phyloP scores from a whole-genome alignment of 2,888 invertebrate species.

The Drosophila algonquin region DNA sequence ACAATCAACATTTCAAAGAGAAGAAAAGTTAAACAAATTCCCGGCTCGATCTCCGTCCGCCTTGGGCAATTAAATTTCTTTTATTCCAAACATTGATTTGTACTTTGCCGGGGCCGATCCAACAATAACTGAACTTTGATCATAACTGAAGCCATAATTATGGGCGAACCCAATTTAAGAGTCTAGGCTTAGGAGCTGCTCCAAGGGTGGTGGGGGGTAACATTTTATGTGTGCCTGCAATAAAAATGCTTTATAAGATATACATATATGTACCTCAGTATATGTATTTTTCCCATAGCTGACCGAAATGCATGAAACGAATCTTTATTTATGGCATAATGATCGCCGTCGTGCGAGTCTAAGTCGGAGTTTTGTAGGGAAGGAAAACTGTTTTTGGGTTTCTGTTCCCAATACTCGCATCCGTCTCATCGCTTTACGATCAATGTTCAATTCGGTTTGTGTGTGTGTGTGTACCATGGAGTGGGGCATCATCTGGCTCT shows the following conservation, averaged over 20 bases:
- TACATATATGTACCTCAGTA: conserved; percentile 2
- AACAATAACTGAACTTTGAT: conserved; percentile 68
- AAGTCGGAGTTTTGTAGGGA: conserved; percentile 31
- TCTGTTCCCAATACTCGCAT: conserved; percentile 41
- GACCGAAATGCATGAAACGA: conserved; percentile 66
- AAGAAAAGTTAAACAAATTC: conserved; percentile 12
- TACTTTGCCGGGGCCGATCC: conserved; percentile 37
- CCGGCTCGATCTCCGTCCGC: conserved; percentile 9
- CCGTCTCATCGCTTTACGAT: conserved; percentile 73
- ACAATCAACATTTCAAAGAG: conserved; percentile 46
- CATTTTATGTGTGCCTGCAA: conserved; percentile 32
- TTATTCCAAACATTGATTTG: conserved; percentile 44
- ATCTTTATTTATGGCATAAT: conserved; percentile 80
- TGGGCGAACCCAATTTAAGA: conserved; percentile 45
- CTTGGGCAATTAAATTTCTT: conserved; percentile 50
- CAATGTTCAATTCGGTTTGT: conserved; percentile 54
- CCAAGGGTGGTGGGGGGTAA: background rate
- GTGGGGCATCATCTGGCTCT: conserved; percentile 61
- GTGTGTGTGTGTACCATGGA: conserved; percentile 31
- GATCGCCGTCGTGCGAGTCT: conserved; percentile 59
- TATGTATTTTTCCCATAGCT: conserved; percentile 68
- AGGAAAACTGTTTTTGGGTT: conserved; percentile 37
- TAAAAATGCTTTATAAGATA: conserved; percentile 35
- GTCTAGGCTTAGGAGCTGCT: conserved; percentile 27
- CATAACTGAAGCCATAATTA: conserved; percentile 65